phyloP scores from a whole-genome alignment of 2,113 vertebrate species.

The Taxidea taxus region DNA sequence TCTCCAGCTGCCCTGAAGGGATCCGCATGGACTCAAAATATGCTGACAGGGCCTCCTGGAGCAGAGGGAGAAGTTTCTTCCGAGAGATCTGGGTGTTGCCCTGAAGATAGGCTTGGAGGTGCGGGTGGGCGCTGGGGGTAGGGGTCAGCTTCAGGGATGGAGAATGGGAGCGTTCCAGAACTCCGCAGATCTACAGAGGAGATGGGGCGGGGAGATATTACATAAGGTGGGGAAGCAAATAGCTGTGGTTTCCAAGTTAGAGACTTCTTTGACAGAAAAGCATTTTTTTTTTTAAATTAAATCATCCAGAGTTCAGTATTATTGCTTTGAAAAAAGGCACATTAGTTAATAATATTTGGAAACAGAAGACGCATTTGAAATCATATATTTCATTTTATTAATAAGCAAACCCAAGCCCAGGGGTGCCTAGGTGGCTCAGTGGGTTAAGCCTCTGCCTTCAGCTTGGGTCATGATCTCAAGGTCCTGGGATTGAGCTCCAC shows the following conservation, averaged over 20 bases:
- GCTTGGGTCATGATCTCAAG: no score
- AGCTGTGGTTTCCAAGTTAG: background rate
- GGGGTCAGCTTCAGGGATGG: constrained; percentile 84
- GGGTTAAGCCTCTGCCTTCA: no score
- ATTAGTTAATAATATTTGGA: background rate
- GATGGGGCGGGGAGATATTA: background rate
- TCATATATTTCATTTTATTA: constrained; percentile 1
- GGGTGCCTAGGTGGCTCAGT: no score
- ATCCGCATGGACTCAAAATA: constrained; percentile 38
- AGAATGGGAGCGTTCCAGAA: constrained; percentile 84
- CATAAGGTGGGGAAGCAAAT: background rate
- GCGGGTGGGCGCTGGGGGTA: constrained; percentile 79
- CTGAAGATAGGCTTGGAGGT: constrained; percentile 87
- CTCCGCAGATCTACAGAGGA: constrained; percentile 85
- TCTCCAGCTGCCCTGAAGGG: constrained; percentile 51
- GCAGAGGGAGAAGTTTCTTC: constrained; percentile 92
- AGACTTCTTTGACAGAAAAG: background rate
- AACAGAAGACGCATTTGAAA: background rate
- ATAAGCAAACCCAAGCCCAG: background rate
- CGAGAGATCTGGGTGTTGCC: constrained; percentile 88
- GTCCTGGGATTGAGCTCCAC: no score
- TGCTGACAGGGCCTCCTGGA: constrained; percentile 85
- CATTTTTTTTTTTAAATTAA: background rate
- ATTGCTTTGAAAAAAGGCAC: background rate
- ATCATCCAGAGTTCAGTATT: background rate